phyloP scores from a whole-genome alignment of 2,113 vertebrate genomes.

The Leuciscus idus region DNA sequence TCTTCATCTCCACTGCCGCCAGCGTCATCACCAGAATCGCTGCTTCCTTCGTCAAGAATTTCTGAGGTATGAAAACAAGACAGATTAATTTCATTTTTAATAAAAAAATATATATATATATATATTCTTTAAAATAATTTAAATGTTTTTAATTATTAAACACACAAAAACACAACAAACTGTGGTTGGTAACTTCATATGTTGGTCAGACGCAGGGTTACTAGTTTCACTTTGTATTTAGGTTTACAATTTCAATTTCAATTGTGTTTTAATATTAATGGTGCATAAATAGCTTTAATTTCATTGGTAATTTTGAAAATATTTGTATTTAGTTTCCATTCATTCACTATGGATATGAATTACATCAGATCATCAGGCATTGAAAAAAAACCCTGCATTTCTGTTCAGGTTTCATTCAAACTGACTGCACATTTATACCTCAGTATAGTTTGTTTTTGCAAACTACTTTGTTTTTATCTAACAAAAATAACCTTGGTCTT shows the following conservation, averaged over 20 bases:
- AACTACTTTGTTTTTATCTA: not conserved
- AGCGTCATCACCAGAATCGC: constrained; percentile 88
- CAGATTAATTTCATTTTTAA: not conserved
- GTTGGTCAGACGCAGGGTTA: not conserved
- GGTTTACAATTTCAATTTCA: not conserved
- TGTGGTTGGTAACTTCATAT: not conserved
- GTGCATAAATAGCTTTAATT: not conserved
- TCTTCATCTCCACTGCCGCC: constrained; percentile 88
- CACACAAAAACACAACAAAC: not conserved
- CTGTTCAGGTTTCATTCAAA: too few relatives aligned
- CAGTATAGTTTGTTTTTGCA: too few relatives aligned
- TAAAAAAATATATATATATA: too few relatives aligned
- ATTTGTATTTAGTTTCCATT: not conserved
- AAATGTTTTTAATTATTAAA: not conserved
- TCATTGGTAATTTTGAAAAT: not conserved
- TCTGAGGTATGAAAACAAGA: constrained; percentile 71
- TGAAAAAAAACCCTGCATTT: not conserved
- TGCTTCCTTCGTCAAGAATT: constrained; percentile 96
- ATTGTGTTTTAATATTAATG: not conserved
- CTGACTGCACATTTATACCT: too few relatives aligned
- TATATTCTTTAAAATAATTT: not conserved
- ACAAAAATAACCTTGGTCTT: not conserved
- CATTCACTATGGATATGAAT: not conserved
- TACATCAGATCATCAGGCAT: too few relatives aligned
- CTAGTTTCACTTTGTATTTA: not conserved